A percentile compares a stretch with the other conserved stretches of the same genome.
Evolutionary conservation across 2,888 invertebrate genomes (phyloP).

Genomic region (Pelosia muscerda): DNA sequence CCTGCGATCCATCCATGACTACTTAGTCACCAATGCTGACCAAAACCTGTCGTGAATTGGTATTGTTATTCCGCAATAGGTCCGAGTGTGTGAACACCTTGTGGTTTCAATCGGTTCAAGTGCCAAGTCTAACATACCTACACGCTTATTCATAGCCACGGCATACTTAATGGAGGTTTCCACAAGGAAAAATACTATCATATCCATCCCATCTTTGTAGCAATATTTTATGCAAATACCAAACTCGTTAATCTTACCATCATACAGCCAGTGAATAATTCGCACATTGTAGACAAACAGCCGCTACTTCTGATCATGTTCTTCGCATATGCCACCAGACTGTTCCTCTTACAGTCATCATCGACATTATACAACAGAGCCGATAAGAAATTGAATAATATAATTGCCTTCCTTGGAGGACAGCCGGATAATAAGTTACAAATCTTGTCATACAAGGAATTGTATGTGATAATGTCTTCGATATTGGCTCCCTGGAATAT

Average conservation of each 20-base stretch:
- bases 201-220: not conserved
- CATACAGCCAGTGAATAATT: slow-evolving; percentile 68
- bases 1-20: too few species aligned
- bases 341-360: slow-evolving; percentile 49
- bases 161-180: too few species aligned
- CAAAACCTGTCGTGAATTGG: too few species aligned
- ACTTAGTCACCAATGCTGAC: too few species aligned
- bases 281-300: slow-evolving; percentile 69
- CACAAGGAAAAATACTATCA: too few species aligned
- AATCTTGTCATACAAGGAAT: slow-evolving; percentile 67
- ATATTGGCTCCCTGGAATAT: slow-evolving; percentile 58
- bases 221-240: not conserved
- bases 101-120: too few species aligned
- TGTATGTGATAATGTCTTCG: slow-evolving; percentile 63
- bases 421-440: slow-evolving; percentile 58
- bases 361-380: slow-evolving; percentile 61
- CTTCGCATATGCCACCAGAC: slow-evolving; percentile 61
- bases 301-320: slow-evolving; percentile 74
- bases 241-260: slow-evolving; percentile 64
- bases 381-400: slow-evolving; percentile 69
- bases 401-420: slow-evolving; percentile 56
- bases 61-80: not conserved
- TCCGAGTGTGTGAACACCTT: not conserved
- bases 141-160: too few species aligned
- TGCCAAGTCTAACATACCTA: too few species aligned